Evolutionary conservation across 2,113 vertebrate genomes (phyloP).

Genomic region (Saiga tatarica): DNA sequence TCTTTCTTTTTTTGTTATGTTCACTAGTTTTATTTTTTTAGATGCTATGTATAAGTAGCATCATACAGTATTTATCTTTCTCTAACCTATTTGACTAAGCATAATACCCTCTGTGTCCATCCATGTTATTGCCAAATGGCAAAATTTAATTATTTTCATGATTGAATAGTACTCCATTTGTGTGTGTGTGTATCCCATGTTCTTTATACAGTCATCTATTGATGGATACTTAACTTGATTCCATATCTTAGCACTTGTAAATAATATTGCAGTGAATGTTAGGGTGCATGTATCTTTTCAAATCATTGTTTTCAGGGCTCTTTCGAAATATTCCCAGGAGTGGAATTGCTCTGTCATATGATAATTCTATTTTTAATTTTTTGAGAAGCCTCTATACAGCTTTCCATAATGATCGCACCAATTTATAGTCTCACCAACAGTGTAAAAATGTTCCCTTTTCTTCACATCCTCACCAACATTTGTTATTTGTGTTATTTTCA

Average conservation of each 20-base stretch:
- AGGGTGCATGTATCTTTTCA: not conserved
- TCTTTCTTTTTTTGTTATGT: not conserved
- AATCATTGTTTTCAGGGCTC: not conserved
- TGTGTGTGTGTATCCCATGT: not conserved
- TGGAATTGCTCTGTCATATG: not conserved
- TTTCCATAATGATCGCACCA: not conserved
- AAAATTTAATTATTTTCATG: not conserved
- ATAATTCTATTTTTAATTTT: not conserved
- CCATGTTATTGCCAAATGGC: not conserved
- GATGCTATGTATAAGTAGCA: not conserved
- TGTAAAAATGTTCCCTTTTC: not conserved
- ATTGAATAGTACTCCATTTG: not conserved
- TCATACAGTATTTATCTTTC: not conserved
- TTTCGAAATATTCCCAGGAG: not conserved
- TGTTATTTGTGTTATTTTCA: not conserved
- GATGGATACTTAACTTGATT: not conserved
- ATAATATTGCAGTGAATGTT: not conserved
- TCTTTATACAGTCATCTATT: not conserved
- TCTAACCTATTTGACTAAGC: not conserved
- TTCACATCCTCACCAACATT: not conserved
- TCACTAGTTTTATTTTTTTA: not conserved
- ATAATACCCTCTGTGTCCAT: not conserved
- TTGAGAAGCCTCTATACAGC: not conserved
- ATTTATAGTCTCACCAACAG: not conserved
- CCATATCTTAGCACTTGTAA: not conserved